Evolutionary conservation across 1,140 invertebrate species (phyloP), one percentile per base, ranked within the genome.

Genomic region (Ostrea denselamellosa): DNA sequence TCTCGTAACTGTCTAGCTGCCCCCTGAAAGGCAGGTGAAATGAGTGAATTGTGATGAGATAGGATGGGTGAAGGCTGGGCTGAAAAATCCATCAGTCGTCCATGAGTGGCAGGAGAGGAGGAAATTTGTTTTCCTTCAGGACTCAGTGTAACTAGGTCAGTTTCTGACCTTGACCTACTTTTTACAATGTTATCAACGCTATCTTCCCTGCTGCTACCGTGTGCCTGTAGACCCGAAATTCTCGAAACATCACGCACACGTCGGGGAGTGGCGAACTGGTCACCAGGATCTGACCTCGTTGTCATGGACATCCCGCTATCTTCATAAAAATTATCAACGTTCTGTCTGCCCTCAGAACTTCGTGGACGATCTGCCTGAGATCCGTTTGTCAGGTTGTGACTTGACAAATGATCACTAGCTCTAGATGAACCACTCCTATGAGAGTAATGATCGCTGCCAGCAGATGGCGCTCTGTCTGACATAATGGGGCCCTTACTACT

Each of bases 61-160:
- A 85, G 84, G 34, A 89, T 89, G 5, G 89, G 89, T 9, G 89
- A 89, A 51, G 89, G 89, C 52, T 87, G 89, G 22, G 28, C 65
- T 19, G 89, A 89, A 14, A 89, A 52, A 34, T 89, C 89, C 89
- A 89, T 89, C 25, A 89, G 82, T 51, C 62, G 85, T 58, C 68
- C 85, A 9, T 65, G 77, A 56, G 87, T 97, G 83, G 86, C 81
- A 19, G 98, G 98, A 14, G 98, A 99, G 95, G 98, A 98, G 8
- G 98, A 99, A 94, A 98, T 99, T 25, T 99, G 98, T 97, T 95
- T 99, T 83, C 95, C 98, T 98, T 87, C 86, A 22, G 62, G 86
- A 65, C 82, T 85, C 22, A 87, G 8, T 14, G 85, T 28, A 22
- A 77, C 56, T 8, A 89, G 44, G 34, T 86, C 88, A 28, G 85